These are phyloP conservation scores for Mohoua ochrocephala DNA, from an alignment of 2,113 vertebrate genomes.

Conservation along the genomic window DNA sequence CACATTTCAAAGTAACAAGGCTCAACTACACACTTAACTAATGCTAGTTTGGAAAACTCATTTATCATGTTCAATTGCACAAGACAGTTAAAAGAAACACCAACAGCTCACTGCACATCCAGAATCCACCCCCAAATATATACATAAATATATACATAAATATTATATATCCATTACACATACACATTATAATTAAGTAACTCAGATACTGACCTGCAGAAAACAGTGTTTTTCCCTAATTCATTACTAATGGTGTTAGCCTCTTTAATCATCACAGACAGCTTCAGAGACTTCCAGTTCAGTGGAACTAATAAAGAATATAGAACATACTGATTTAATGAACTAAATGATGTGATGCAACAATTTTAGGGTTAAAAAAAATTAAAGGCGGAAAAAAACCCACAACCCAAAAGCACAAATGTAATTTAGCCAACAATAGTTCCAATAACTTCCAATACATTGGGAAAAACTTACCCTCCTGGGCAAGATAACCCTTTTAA, in stretches of 20 bases:
- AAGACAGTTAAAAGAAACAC: neutral
- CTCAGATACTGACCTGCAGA: constrained; percentile 79
- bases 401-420: neutral
- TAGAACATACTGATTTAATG: neutral
- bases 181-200: neutral
- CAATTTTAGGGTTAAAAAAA: neutral
- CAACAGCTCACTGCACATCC: neutral
- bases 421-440: neutral
- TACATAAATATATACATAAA: neutral
- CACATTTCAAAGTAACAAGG: neutral
- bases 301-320: constrained; percentile 68
- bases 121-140: neutral
- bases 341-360: neutral
- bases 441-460: neutral
- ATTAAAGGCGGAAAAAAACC: neutral
- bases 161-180: neutral
- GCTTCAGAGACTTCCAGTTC: constrained; percentile 89
- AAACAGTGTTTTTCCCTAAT: constrained; percentile 79
- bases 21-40: neutral
- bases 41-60: neutral
- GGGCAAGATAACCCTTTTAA: neutral
- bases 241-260: constrained; percentile 87
- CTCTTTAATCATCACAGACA: constrained; percentile 94
- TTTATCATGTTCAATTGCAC: neutral
- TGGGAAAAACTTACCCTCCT: neutral